Evolutionary conservation across 2,113 vertebrate species (phyloP).

Genomic region (Gambusia affinis): DNA sequence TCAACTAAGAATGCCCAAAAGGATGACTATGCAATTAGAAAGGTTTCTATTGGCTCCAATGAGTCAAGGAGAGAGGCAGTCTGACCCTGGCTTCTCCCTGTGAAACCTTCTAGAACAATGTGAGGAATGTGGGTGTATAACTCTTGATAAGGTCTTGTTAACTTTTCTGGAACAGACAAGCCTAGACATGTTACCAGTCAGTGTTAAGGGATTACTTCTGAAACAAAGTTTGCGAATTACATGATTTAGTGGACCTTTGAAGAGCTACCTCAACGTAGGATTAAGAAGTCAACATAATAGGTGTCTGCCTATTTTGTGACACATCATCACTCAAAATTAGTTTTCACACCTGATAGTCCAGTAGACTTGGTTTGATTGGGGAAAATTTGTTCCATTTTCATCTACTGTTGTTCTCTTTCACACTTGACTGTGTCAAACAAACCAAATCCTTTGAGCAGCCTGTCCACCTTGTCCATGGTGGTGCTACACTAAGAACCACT

Average conservation of each 20-base stretch:
- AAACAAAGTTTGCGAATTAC: background rate
- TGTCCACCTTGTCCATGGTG: no score
- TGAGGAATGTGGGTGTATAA: constrained; percentile 59
- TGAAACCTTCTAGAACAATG: constrained; percentile 35
- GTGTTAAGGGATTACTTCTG: background rate
- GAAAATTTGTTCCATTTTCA: no score
- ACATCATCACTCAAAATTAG: background rate
- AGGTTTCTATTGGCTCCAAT: background rate
- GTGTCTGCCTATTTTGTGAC: background rate
- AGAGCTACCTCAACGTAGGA: background rate
- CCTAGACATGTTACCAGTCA: constrained; percentile 27
- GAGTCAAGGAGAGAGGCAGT: constrained; percentile 12
- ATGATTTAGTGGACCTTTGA: background rate
- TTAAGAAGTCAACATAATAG: background rate
- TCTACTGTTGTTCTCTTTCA: no score
- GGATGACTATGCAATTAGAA: constrained; percentile 32
- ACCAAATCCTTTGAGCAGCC: no score
- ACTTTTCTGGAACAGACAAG: constrained; percentile 32
- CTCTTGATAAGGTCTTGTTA: constrained; percentile 7
- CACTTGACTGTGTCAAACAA: no score
- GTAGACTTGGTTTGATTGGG: no score
- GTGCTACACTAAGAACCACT: no score
- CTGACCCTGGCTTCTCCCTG: constrained; percentile 6
- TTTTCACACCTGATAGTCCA: no score
- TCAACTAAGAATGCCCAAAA: constrained; percentile 13